phyloP scores from a whole-genome alignment of 2,113 vertebrate species.

The Martes martes region DNA sequence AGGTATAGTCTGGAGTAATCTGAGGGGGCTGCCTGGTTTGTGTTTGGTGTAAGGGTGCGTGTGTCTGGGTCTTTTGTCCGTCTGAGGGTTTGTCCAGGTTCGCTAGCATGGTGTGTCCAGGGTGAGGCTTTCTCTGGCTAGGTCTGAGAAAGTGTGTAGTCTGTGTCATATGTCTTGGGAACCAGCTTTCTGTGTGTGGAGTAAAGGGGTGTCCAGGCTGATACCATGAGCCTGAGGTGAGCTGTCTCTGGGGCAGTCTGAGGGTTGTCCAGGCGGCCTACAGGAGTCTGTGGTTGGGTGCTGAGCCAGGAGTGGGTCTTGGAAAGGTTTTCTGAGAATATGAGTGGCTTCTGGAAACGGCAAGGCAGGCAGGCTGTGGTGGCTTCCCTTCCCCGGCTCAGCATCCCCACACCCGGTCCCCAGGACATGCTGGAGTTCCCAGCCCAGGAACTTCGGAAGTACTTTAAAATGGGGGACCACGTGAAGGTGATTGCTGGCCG shows the following conservation, averaged over 20 bases:
- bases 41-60: neutral
- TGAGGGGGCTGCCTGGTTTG: neutral
- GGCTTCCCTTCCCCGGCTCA: neutral
- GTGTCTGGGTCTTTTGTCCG: neutral
- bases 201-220: neutral
- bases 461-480: conserved; percentile 98
- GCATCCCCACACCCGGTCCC: neutral
- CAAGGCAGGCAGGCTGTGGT: neutral
- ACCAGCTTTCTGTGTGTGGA: neutral
- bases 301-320: neutral
- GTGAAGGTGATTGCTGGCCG: conserved; percentile 96
- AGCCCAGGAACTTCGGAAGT: conserved; percentile 93
- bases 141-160: neutral
- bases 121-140: neutral
- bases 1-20: neutral
- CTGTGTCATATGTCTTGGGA: neutral
- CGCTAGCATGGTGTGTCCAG: neutral
- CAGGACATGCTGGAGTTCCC: conserved; percentile 98
- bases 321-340: neutral
- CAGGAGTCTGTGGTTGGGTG: neutral
- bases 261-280: neutral
- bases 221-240: neutral
- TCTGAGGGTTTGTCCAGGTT: neutral
- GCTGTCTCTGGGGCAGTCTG: neutral
- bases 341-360: neutral